A percentile compares a stretch with the other conserved stretches of the same genome.
These are phyloP conservation scores for Hesperia comma DNA, from an alignment of 2,888 invertebrate species.

Conservation along the genomic window DNA sequence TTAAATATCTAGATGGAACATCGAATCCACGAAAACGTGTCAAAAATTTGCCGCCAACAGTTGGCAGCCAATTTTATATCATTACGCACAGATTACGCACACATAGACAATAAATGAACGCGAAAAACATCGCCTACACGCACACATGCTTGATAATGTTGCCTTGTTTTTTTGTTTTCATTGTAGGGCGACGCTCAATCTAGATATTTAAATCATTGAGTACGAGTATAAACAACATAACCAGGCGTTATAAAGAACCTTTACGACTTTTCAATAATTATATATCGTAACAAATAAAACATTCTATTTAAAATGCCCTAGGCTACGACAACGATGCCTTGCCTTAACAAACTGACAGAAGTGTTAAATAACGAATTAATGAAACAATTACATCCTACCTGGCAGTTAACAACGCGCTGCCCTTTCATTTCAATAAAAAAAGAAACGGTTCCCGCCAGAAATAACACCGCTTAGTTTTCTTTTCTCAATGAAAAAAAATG, in stretches of 20 bases:
- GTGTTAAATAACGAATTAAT: conserved; percentile 47
- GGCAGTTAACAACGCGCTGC: conserved; percentile 47
- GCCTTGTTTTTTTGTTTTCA: too few species aligned
- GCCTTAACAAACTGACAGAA: conserved; percentile 50
- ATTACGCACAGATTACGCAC: too few species aligned
- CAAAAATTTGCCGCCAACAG: too few species aligned
- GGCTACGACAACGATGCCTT: conserved; percentile 43
- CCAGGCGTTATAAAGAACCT: neutral
- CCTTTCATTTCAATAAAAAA: conserved; percentile 48
- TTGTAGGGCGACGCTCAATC: too few species aligned
- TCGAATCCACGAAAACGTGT: too few species aligned
- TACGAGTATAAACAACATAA: too few species aligned
- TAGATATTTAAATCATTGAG: too few species aligned
- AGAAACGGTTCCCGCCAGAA: conserved; percentile 53
- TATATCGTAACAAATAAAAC: neutral
- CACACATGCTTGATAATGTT: too few species aligned
- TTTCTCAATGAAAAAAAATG: conserved; percentile 48
- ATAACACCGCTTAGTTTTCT: conserved; percentile 45
- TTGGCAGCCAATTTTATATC: too few species aligned
- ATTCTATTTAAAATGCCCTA: conserved; percentile 20
- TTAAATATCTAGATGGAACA: too few species aligned
- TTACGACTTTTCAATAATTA: neutral
- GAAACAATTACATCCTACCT: conserved; percentile 44
- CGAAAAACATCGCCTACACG: too few species aligned
- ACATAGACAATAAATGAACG: too few species aligned